These are phyloP conservation scores for Palythoa grandis DNA, from an alignment of 92 coral and sea anemone species.

Conservation along the genomic window DNA sequence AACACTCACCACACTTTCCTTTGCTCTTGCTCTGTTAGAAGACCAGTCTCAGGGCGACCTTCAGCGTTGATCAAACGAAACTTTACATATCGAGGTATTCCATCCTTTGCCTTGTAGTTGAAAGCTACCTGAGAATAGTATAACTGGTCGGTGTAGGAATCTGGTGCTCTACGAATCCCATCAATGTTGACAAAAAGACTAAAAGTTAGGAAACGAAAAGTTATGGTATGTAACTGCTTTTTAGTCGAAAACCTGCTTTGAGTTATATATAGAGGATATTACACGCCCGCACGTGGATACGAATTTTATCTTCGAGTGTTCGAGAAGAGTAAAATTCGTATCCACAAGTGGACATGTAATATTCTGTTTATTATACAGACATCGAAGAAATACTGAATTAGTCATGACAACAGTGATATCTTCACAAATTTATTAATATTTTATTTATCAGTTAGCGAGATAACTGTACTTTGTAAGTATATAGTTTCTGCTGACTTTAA, in stretches of 20 bases:
- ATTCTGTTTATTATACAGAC: no score
- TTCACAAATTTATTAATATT: no score
- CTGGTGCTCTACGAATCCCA: conserved; percentile 64
- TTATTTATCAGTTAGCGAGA: no score
- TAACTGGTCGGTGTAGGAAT: conserved; percentile 68
- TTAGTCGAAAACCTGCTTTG: background rate
- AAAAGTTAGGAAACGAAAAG: background rate
- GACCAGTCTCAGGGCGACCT: conserved; percentile 67
- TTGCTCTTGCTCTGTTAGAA: conserved; percentile 74
- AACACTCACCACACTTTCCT: conserved; percentile 70
- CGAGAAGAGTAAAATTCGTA: no score
- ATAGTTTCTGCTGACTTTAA: no score
- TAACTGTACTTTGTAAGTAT: no score
- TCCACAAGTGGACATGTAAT: no score
- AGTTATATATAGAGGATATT: background rate
- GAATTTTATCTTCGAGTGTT: no score
- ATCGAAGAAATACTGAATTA: no score
- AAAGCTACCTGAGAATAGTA: conserved; percentile 75
- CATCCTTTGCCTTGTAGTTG: conserved; percentile 72
- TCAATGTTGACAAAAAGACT: conserved; percentile 49
- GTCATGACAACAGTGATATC: no score
- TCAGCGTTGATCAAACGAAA: conserved; percentile 75
- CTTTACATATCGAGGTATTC: conserved; percentile 69
- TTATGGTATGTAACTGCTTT: background rate
- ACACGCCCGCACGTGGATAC: no score